Conservation (phyloP, 2,888 invertebrate species). For the Hyppa rectilinea region DNA sequence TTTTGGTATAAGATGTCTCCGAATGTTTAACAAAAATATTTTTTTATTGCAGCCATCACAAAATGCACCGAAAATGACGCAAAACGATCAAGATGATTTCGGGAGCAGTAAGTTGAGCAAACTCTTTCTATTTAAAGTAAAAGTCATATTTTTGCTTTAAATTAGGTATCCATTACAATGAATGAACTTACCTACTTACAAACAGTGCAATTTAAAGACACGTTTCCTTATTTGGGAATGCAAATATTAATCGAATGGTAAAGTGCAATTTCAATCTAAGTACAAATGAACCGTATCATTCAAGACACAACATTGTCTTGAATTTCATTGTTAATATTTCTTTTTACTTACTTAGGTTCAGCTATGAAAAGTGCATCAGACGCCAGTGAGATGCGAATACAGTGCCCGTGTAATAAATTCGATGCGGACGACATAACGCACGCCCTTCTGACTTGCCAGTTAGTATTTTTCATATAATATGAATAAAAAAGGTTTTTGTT, state of each 20-base stretch:
- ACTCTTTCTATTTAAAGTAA: background rate
- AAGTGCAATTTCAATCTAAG: too few relatives aligned
- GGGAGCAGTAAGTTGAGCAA: slow-evolving; percentile 53
- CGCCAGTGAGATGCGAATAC: slow-evolving; percentile 51
- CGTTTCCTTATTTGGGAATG: too few relatives aligned
- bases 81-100: slow-evolving; percentile 69
- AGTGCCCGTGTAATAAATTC: slow-evolving; percentile 75
- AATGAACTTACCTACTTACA: too few relatives aligned
- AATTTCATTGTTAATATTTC: too few relatives aligned
- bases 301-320: too few relatives aligned
- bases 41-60: slow-evolving; percentile 75
- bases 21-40: background rate
- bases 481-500: too few relatives aligned
- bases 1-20: background rate
- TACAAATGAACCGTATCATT: background rate
- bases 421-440: slow-evolving; percentile 52
- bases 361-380: slow-evolving; percentile 47
- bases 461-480: slow-evolving; percentile 66
- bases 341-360: slow-evolving; percentile 36
- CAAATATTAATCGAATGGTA: too few relatives aligned
- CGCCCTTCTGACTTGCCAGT: slow-evolving; percentile 78
- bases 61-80: slow-evolving; percentile 74
- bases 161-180: background rate
- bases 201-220: too few relatives aligned
- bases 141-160: too few relatives aligned